Conservation (phyloP, 2,113 vertebrate species). For the Mesitornis unicolor region DNA sequence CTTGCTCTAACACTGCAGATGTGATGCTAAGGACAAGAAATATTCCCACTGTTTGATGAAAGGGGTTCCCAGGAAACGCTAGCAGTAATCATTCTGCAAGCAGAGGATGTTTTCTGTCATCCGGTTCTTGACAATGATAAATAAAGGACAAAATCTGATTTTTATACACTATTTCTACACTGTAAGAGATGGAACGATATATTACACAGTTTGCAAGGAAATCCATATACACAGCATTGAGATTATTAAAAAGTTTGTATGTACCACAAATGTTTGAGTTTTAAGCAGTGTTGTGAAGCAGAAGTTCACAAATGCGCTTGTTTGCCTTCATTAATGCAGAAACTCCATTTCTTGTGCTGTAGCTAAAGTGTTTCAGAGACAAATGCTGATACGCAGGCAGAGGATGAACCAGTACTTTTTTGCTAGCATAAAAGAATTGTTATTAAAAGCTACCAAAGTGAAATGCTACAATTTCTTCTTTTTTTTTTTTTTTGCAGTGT, state of each 20-base stretch:
- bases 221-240: neutral
- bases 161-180: neutral
- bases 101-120: slow-evolving; percentile 36
- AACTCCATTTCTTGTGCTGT: neutral
- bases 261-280: neutral
- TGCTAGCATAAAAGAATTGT: neutral
- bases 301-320: neutral
- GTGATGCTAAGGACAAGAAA: slow-evolving; percentile 14
- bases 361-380: neutral
- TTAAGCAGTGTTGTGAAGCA: neutral
- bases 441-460: neutral
- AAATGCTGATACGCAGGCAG: neutral
- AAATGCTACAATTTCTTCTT: neutral
- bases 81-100: neutral
- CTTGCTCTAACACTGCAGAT: slow-evolving; percentile 20
- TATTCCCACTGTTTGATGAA: slow-evolving; percentile 11
- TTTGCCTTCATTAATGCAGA: neutral
- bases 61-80: neutral
- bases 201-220: neutral
- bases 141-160: slow-evolving; percentile 6
- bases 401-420: neutral
- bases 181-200: neutral
- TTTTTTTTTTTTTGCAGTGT: neutral
- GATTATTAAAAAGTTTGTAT: neutral
- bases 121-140: slow-evolving; percentile 8